Conservation (phyloP, 2,888 invertebrate genomes). For the Hypomecis atomaria region DNA sequence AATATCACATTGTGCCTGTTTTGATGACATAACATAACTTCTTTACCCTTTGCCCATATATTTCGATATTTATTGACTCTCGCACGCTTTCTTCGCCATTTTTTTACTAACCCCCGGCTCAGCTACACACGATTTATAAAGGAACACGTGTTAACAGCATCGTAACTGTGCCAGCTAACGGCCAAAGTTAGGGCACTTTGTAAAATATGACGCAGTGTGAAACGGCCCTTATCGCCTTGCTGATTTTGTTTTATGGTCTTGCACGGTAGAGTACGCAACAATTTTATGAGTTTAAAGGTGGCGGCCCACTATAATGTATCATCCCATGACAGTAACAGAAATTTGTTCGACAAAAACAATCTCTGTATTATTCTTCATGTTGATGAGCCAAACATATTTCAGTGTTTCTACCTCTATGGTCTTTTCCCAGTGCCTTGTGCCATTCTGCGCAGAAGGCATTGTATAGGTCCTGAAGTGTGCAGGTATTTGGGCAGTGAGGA, state of each 20-base stretch:
- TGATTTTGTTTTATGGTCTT: slow-evolving; percentile 62
- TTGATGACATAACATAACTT: background rate
- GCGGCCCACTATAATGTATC: too few species aligned
- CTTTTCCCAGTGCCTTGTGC: too few species aligned
- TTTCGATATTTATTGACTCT: slow-evolving; percentile 29
- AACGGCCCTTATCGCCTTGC: slow-evolving; percentile 70
- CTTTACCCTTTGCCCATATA: slow-evolving; percentile 38
- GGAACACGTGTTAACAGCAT: slow-evolving; percentile 82
- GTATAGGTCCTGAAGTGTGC: too few species aligned
- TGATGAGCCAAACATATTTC: too few species aligned
- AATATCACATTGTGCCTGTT: background rate
- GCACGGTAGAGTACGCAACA: slow-evolving; percentile 23
- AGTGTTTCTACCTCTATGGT: too few species aligned
- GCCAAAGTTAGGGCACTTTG: slow-evolving; percentile 81
- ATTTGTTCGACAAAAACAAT: too few species aligned
- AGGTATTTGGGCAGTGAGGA: too few species aligned
- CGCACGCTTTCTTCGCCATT: slow-evolving; percentile 53
- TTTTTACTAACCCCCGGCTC: slow-evolving; percentile 59
- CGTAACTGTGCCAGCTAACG: slow-evolving; percentile 80
- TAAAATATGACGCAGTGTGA: slow-evolving; percentile 80
- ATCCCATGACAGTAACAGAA: too few species aligned
- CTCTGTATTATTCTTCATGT: too few species aligned
- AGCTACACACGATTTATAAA: slow-evolving; percentile 69
- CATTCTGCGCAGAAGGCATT: too few species aligned
- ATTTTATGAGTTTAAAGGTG: slow-evolving; percentile 23